A percentile compares a stretch with the other conserved stretches of the same genome.
Evolutionary conservation across 2,888 invertebrate genomes (phyloP).

Genomic region (Heliconius sara): DNA sequence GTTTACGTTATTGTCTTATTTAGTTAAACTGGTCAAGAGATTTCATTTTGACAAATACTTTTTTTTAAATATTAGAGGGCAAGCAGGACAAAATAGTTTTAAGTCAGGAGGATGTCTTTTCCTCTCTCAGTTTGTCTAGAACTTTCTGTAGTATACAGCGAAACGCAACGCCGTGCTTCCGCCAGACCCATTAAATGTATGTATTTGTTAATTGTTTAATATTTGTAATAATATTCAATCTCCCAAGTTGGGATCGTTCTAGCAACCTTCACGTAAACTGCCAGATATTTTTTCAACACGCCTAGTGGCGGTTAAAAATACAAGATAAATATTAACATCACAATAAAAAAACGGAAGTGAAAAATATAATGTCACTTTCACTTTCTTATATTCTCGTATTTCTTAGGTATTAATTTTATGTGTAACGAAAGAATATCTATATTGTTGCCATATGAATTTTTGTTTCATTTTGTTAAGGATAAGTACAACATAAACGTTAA

Average conservation of each 20-base stretch:
- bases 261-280: not conserved
- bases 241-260: not conserved
- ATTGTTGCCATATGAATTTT: not conserved
- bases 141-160: too few species aligned
- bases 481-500: constrained; percentile 7
- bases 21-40: not conserved
- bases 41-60: not conserved
- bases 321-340: not conserved
- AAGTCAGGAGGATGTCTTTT: too few species aligned
- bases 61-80: not conserved
- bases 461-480: not conserved
- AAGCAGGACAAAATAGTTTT: too few species aligned
- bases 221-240: too few species aligned
- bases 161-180: too few species aligned
- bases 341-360: not conserved
- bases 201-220: too few species aligned
- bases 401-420: not conserved
- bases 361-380: not conserved
- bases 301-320: not conserved
- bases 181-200: too few species aligned
- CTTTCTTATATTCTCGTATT: not conserved
- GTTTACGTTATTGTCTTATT: not conserved
- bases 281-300: not conserved
- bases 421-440: not conserved
- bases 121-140: too few species aligned